phyloP scores from a whole-genome alignment of 1,140 invertebrate species.

The Bicyclus anynana region DNA sequence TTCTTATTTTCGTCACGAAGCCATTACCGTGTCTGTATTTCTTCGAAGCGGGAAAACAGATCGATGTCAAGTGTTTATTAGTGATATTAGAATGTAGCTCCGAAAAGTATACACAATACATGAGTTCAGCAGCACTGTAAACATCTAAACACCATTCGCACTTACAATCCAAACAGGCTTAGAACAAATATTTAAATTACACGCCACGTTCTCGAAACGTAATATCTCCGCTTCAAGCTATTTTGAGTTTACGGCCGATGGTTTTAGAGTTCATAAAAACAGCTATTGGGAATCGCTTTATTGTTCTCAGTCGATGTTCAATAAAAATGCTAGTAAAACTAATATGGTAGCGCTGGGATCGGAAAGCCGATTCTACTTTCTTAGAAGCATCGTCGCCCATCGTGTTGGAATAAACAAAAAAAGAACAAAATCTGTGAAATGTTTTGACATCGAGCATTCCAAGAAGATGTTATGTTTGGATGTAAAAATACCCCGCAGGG shows the following conservation, averaged over 20 bases:
- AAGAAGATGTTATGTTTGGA: conserved; percentile 12
- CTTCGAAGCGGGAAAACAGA: conserved; percentile 28
- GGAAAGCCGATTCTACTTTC: conserved; percentile 59
- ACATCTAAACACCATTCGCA: conserved; percentile 74
- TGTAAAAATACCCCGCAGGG: too few species aligned
- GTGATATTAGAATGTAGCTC: conserved; percentile 57
- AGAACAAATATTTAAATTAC: conserved; percentile 71
- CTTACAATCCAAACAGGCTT: conserved; percentile 72
- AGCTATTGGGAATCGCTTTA: conserved; percentile 22
- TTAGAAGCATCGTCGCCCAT: conserved; percentile 47
- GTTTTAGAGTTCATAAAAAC: conserved; percentile 36
- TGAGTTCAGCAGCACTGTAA: conserved; percentile 66
- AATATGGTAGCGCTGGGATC: conserved; percentile 60
- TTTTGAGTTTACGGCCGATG: conserved; percentile 39
- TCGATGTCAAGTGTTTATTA: conserved; percentile 66
- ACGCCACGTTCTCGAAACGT: conserved; percentile 55
- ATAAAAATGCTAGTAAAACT: conserved; percentile 60
- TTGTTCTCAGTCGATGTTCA: conserved; percentile 28
- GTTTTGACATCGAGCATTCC: conserved; percentile 27
- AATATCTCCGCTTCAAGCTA: conserved; percentile 33
- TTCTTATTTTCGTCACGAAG: conserved; percentile 18
- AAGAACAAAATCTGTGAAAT: background rate
- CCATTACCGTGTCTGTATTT: conserved; percentile 13
- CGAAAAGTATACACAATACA: conserved; percentile 55
- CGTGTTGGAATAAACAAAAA: conserved; percentile 11